phyloP scores from a whole-genome alignment of 2,797 vertebrate species.

The Cottoperca gobio region DNA sequence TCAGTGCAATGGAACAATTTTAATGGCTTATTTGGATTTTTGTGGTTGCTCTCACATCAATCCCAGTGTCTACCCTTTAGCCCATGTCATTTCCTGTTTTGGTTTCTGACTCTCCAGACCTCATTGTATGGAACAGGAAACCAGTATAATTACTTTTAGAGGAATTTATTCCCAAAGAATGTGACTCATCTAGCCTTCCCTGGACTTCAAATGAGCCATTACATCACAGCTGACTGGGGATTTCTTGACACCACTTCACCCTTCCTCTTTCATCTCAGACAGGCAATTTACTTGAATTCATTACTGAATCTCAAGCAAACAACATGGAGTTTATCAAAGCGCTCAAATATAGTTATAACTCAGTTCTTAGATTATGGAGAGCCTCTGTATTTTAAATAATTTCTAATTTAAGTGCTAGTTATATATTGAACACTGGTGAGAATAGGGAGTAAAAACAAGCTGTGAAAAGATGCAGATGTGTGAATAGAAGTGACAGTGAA shows the following conservation, averaged over 20 bases:
- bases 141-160: conserved; percentile 59
- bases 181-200: conserved; percentile 51
- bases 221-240: conserved; percentile 67
- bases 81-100: conserved; percentile 73
- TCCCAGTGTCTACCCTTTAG: conserved; percentile 31
- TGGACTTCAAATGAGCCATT: conserved; percentile 65
- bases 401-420: conserved; percentile 6
- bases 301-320: conserved; percentile 40
- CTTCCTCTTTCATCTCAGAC: conserved; percentile 61
- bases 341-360: background rate
- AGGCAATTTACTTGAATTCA: conserved; percentile 52
- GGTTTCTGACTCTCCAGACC: conserved; percentile 31
- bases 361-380: conserved; percentile 7
- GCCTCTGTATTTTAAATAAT: conserved; percentile 4
- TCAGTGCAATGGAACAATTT: conserved; percentile 29
- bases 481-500: conserved; percentile 59
- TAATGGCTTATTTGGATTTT: conserved; percentile 35
- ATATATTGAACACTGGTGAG: conserved; percentile 17
- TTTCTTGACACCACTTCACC: conserved; percentile 56
- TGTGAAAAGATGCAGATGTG: conserved; percentile 42
- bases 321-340: conserved; percentile 17
- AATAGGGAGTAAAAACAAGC: conserved; percentile 30
- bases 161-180: conserved; percentile 70
- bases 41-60: conserved; percentile 38
- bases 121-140: conserved; percentile 73